Evolutionary conservation across 2,797 vertebrate genomes (phyloP).

Genomic region (Nyctalus aviator): DNA sequence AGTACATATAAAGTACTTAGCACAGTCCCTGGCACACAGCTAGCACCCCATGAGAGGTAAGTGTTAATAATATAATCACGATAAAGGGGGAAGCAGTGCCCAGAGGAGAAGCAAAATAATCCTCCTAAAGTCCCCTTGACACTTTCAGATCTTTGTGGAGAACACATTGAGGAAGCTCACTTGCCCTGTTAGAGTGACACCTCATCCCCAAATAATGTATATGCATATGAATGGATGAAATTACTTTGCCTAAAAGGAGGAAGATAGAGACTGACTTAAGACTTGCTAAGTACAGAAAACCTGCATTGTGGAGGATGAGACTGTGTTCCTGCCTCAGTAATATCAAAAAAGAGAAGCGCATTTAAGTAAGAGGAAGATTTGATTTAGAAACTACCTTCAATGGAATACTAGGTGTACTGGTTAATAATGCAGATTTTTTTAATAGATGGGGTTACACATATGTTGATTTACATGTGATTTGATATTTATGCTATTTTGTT

Average conservation of each 20-base stretch:
- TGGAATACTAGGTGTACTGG: not conserved
- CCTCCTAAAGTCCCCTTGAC: not conserved
- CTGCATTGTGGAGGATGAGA: not conserved
- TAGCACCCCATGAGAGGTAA: not conserved
- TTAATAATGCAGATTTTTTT: no score
- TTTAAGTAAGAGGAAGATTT: not conserved
- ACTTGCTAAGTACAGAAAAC: not conserved
- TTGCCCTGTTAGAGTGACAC: not conserved
- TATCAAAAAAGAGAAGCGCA: accelerated
- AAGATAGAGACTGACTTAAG: not conserved
- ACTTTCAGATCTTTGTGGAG: not conserved
- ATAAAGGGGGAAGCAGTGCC: not conserved
- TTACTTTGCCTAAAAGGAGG: not conserved
- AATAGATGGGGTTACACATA: no score
- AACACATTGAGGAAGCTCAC: not conserved
- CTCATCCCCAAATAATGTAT: no score
- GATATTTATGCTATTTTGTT: no score
- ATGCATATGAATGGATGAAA: not conserved
- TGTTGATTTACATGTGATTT: no score
- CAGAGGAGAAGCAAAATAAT: not conserved
- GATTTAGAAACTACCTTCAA: not conserved
- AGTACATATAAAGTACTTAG: not conserved
- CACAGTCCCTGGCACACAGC: not conserved
- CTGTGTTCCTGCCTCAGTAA: not conserved
- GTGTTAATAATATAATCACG: not conserved